These are phyloP conservation scores for Chlamydotis undulata DNA, from an alignment of 2,113 vertebrate genomes.

Conservation along the genomic window DNA sequence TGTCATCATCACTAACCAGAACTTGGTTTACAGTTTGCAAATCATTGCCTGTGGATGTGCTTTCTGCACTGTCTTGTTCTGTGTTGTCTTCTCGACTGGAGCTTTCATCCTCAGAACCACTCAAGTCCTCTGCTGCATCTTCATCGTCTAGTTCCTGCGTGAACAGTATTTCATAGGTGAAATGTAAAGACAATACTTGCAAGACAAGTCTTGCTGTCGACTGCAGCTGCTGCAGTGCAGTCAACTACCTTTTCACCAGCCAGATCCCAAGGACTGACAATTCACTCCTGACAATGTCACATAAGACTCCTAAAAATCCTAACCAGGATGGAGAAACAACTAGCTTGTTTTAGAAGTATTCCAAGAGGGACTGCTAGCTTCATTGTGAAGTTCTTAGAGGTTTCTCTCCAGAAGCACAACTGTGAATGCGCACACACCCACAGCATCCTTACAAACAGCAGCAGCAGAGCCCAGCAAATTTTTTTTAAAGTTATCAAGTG, in stretches of 20 bases:
- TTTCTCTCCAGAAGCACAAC: not conserved
- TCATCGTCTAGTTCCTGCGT: slow-evolving; percentile 72
- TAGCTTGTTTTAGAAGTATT: not conserved
- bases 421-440: rapidly evolving
- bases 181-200: not conserved
- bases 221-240: not conserved
- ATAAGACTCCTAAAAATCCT: not conserved
- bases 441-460: not conserved
- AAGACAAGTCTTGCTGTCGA: not conserved
- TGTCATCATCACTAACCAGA: slow-evolving; percentile 37
- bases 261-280: not conserved
- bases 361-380: not conserved
- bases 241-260: not conserved
- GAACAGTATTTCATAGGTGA: not conserved
- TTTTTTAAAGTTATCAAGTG: not conserved
- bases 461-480: not conserved
- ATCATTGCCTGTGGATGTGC: not conserved
- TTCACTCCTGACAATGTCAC: not conserved
- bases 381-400: not conserved
- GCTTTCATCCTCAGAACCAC: slow-evolving; percentile 29
- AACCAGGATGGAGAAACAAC: not conserved
- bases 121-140: not conserved
- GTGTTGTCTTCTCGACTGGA: not conserved
- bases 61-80: not conserved
- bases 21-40: not conserved